Evolutionary conservation across 2,888 invertebrate species (phyloP).

Genomic region (Pheosia tremula): DNA sequence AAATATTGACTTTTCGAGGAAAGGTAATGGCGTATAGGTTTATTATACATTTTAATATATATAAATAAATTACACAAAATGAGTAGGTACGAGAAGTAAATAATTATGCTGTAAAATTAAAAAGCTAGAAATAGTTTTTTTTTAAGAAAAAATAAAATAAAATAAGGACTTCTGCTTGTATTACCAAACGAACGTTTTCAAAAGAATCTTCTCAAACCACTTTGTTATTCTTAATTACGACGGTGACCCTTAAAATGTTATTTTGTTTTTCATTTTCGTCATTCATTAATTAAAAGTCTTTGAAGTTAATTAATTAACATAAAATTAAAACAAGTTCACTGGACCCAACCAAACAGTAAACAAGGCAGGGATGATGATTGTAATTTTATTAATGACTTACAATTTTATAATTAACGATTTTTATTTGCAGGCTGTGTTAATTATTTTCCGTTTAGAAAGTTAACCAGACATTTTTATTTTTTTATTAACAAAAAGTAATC

Average conservation of each 20-base stretch:
- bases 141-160: too few species aligned
- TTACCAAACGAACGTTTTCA: background rate
- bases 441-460: too few species aligned
- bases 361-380: conserved; percentile 8
- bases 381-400: background rate
- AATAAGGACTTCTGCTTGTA: background rate
- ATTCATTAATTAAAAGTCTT: conserved; percentile 40
- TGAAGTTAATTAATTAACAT: conserved; percentile 38
- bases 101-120: too few species aligned
- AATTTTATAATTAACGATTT: background rate
- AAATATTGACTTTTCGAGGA: background rate
- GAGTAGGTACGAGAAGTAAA: too few species aligned
- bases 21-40: background rate
- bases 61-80: too few species aligned
- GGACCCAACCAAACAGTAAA: conserved; percentile 8
- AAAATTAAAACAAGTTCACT: conserved; percentile 20
- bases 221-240: conserved; percentile 11
- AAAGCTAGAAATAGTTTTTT: too few species aligned
- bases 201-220: background rate
- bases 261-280: conserved; percentile 12
- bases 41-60: too few species aligned
- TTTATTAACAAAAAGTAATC: too few species aligned
- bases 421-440: too few species aligned
- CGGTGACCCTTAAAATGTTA: conserved; percentile 13
- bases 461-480: too few species aligned